Evolutionary conservation across 2,797 vertebrate species (phyloP).

Genomic region (Lacerta bilineata): DNA sequence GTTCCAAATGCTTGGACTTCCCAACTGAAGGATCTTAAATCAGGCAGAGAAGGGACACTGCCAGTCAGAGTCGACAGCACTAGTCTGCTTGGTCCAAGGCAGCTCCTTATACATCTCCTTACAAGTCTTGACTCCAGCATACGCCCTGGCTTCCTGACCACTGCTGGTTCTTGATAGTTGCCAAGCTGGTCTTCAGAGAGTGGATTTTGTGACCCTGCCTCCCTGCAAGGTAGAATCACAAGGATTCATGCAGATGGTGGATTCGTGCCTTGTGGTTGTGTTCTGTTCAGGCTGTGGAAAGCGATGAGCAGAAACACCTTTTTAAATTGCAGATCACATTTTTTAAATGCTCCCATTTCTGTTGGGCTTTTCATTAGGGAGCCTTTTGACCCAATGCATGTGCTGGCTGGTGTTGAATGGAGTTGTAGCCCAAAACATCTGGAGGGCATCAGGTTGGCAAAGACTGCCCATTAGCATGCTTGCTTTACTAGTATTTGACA

Average conservation of each 20-base stretch:
- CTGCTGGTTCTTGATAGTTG: neutral
- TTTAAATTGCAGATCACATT: too few species aligned
- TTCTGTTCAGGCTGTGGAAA: neutral
- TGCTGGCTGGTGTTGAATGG: neutral
- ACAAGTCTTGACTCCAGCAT: neutral
- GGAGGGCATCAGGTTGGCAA: too few species aligned
- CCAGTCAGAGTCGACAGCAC: neutral
- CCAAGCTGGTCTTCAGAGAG: neutral
- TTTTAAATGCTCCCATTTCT: neutral
- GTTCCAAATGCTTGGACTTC: neutral
- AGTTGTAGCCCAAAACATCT: too few species aligned
- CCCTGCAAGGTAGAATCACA: neutral
- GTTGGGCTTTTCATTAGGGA: neutral
- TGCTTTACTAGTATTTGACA: too few species aligned
- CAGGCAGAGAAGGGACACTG: neutral
- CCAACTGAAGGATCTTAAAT: neutral
- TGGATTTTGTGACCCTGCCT: neutral
- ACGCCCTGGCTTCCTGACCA: neutral
- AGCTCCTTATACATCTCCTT: neutral
- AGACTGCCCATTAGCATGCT: too few species aligned
- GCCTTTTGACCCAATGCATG: neutral
- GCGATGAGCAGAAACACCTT: too few species aligned
- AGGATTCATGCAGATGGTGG: neutral
- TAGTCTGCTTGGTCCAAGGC: neutral
- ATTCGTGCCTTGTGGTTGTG: neutral